phyloP scores from a whole-genome alignment of 2,888 invertebrate genomes.

The Tachina grossa region DNA sequence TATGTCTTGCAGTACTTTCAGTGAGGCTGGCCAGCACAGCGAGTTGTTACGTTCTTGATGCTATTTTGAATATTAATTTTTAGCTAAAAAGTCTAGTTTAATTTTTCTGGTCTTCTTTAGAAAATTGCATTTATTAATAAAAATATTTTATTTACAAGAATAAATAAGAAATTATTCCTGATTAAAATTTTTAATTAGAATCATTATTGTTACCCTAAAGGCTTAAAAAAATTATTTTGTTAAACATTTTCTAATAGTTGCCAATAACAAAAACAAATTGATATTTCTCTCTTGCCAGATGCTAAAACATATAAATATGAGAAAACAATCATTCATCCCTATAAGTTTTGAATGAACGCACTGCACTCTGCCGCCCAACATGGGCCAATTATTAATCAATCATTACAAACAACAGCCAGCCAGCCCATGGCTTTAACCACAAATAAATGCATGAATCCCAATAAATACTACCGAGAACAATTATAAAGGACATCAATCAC shows the following conservation, averaged over 20 bases:
- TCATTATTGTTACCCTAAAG: too few relatives aligned
- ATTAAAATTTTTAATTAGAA: too few relatives aligned
- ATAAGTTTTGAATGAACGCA: background rate
- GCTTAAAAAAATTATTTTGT: too few relatives aligned
- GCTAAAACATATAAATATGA: background rate
- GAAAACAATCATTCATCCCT: background rate
- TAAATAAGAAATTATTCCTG: too few relatives aligned
- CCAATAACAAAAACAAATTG: background rate
- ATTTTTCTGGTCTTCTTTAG: too few relatives aligned
- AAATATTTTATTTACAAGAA: too few relatives aligned
- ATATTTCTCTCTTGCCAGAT: background rate
- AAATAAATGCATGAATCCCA: conserved; percentile 10
- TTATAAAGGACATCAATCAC: conserved; percentile 34
- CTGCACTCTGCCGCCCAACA: background rate
- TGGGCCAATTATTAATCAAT: conserved; percentile 32
- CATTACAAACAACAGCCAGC: conserved; percentile 33
- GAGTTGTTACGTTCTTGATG: too few relatives aligned
- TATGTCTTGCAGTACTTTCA: too few relatives aligned
- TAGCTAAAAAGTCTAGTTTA: too few relatives aligned
- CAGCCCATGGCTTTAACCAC: conserved; percentile 1
- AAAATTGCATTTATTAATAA: too few relatives aligned
- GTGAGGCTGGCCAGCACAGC: too few relatives aligned
- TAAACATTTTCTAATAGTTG: background rate
- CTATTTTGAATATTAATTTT: too few relatives aligned
- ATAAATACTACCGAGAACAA: conserved; percentile 3